phyloP scores from a whole-genome alignment of 2,797 vertebrate species.

The Leptatherina wallacei region DNA sequence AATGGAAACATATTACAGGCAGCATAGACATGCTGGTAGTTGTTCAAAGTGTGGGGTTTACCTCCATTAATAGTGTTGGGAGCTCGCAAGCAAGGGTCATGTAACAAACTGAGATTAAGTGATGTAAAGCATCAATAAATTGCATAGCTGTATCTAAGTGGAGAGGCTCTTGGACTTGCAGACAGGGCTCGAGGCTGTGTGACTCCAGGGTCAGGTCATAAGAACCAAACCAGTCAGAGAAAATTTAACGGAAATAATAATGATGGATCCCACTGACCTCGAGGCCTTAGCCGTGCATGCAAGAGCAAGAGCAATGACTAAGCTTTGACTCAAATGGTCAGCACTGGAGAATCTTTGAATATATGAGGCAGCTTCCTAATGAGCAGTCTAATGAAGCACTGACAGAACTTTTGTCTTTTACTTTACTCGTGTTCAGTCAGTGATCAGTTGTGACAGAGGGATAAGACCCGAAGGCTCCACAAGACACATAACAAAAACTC shows the following conservation, averaged over 20 bases:
- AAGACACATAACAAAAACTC: constrained; percentile 31
- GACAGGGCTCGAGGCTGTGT: constrained; percentile 44
- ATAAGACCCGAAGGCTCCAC: constrained; percentile 38
- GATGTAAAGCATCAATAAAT: constrained; percentile 33
- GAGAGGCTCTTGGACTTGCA: constrained; percentile 31
- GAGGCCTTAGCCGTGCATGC: constrained; percentile 37
- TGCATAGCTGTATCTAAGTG: constrained; percentile 24
- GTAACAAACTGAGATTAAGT: constrained; percentile 23
- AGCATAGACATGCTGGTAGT: background rate
- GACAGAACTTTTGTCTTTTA: constrained; percentile 51
- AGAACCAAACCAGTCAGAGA: constrained; percentile 56
- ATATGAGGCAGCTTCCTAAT: constrained; percentile 62
- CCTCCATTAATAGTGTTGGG: constrained; percentile 33
- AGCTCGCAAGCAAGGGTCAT: constrained; percentile 28
- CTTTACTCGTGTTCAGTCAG: constrained; percentile 50
- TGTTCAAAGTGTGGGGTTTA: constrained; percentile 11
- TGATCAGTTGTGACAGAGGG: constrained; percentile 50
- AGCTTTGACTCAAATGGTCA: constrained; percentile 63
- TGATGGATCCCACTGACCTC: constrained; percentile 61
- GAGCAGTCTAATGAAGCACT: constrained; percentile 71
- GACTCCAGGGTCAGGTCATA: constrained; percentile 53
- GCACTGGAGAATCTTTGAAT: constrained; percentile 52
- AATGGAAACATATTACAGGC: background rate
- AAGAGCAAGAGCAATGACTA: constrained; percentile 48
- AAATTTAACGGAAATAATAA: constrained; percentile 68